Conservation (phyloP, 1,140 invertebrate species). For the Doryteuthis pealeii region DNA sequence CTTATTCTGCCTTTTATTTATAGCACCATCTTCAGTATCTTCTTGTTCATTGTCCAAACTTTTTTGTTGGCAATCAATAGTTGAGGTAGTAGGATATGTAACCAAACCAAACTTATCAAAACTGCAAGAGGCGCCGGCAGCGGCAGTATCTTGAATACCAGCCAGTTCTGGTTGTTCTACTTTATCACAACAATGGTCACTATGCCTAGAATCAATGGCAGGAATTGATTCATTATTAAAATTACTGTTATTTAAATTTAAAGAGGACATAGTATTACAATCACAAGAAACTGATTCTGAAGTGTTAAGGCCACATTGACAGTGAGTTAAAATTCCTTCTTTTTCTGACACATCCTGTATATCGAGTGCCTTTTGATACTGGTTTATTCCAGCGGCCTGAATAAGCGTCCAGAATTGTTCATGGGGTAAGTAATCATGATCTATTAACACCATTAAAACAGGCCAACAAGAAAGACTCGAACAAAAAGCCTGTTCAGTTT, state of each 20-base stretch:
- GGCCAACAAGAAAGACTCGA: not conserved
- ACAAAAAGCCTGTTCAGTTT: not conserved
- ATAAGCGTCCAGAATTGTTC: constrained; percentile 2
- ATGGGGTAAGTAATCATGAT: not conserved
- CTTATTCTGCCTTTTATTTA: constrained; percentile 11
- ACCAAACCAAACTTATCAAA: not conserved
- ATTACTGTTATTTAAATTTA: not conserved
- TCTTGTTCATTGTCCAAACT: not conserved
- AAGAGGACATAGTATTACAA: not conserved
- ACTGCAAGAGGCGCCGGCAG: not conserved
- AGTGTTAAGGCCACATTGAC: not conserved
- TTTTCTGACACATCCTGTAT: no score
- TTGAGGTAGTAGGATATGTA: no score
- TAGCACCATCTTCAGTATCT: not conserved
- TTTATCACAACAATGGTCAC: not conserved
- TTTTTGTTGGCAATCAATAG: not conserved
- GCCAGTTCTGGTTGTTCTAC: not conserved
- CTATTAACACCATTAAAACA: not conserved
- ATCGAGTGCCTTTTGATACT: not conserved
- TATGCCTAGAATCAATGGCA: not conserved
- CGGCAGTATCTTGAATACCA: not conserved
- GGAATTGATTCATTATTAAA: not conserved
- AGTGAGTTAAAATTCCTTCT: not conserved
- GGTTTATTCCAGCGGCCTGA: not conserved
- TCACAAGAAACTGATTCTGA: not conserved